phyloP scores from a whole-genome alignment of 2,888 invertebrate genomes.

The Bembecia ichneumoniformis region DNA sequence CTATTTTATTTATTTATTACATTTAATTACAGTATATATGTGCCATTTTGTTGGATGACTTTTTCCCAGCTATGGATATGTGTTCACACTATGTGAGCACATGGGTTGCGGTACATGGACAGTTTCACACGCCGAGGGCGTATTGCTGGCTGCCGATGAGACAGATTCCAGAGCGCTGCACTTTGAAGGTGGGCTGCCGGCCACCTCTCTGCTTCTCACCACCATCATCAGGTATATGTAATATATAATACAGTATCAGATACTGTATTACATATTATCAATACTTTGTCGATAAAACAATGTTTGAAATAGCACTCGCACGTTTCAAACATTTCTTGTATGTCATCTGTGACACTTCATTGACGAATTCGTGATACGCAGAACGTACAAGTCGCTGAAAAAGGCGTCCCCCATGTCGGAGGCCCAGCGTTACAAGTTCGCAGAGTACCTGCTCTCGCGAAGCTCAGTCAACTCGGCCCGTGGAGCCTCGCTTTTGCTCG shows the following conservation, averaged over 20 bases:
- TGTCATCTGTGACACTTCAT: too few species aligned
- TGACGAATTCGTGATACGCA: too few species aligned
- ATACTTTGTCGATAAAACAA: too few species aligned
- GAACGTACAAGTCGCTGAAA: conserved; percentile 42
- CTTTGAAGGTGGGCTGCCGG: conserved; percentile 92
- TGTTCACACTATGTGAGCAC: conserved; percentile 85
- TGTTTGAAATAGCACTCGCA: too few species aligned
- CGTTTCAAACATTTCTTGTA: too few species aligned
- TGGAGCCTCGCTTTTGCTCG: conserved; percentile 85
- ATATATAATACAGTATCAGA: not conserved
- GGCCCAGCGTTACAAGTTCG: conserved; percentile 89
- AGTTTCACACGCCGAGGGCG: conserved; percentile 88
- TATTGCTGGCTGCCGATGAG: conserved; percentile 96
- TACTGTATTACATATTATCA: too few species aligned
- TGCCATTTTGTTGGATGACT: too few species aligned
- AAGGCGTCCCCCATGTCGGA: conserved; percentile 75
- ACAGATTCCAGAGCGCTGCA: conserved; percentile 89
- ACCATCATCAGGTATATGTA: conserved; percentile 62
- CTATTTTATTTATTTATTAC: not conserved
- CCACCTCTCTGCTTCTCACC: conserved; percentile 76
- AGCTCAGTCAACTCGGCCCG: conserved; percentile 89
- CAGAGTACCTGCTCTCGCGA: conserved; percentile 90
- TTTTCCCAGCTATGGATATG: conserved; percentile 83
- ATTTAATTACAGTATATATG: too few species aligned
- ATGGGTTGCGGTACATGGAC: conserved; percentile 75